Conservation (phyloP, 2,797 vertebrate species). For the Malacoctenus gilli region DNA sequence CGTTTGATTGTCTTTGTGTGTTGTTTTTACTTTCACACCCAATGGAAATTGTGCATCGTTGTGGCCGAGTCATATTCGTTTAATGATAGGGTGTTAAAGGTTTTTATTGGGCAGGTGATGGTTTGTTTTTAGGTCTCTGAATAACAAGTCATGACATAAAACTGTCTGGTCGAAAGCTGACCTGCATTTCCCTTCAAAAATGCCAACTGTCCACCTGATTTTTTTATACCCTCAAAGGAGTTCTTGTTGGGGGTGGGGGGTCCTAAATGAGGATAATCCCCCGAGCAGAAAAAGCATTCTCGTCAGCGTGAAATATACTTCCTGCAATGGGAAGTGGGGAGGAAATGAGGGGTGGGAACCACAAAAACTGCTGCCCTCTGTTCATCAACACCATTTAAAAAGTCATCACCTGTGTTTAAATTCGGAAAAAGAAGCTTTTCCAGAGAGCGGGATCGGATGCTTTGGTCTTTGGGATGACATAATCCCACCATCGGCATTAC, state of each 20-base stretch:
- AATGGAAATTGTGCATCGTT: too few species aligned
- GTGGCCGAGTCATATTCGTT: too few species aligned
- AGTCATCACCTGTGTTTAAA: background rate
- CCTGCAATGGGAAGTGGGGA: conserved; percentile 28
- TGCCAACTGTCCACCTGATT: too few species aligned
- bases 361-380: conserved; percentile 17
- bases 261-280: background rate
- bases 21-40: too few species aligned
- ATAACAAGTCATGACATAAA: too few species aligned
- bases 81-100: too few species aligned
- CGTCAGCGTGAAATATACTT: conserved; percentile 15
- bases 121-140: too few species aligned
- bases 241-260: background rate
- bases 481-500: background rate
- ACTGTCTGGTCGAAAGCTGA: too few species aligned
- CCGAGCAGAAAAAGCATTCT: background rate
- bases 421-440: background rate
- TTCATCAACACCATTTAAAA: conserved; percentile 2
- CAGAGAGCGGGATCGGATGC: background rate
- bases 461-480: background rate
- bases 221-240: too few species aligned
- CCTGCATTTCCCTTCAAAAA: too few species aligned
- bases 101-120: too few species aligned
- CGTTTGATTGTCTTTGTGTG: too few species aligned
- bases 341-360: conserved; percentile 46